Conservation (phyloP, 2,888 invertebrate genomes). For the Cryptophagus acutangulus region DNA sequence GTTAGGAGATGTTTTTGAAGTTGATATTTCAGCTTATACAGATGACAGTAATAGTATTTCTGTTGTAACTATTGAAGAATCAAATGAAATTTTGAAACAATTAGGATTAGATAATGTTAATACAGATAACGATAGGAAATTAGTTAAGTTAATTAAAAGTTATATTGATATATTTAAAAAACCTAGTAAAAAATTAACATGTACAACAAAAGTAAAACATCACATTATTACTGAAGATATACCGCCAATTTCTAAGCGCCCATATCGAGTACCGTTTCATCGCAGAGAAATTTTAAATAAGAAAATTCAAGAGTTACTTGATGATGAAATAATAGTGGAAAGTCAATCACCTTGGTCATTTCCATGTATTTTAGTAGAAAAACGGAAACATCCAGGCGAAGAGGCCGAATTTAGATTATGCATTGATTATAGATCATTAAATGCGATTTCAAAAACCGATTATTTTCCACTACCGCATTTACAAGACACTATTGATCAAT, state of each 20-base stretch:
- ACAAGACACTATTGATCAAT: conserved; percentile 27
- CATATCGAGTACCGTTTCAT: conserved; percentile 8
- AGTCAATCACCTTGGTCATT: conserved; percentile 34
- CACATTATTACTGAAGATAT: conserved; percentile 9
- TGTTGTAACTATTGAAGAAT: too few species aligned
- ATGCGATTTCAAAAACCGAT: conserved; percentile 21
- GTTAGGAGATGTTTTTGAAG: too few species aligned
- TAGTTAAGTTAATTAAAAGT: too few species aligned
- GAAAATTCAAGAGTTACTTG: conserved; percentile 22
- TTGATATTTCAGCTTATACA: too few species aligned
- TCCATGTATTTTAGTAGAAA: conserved; percentile 36
- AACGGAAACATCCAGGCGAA: conserved; percentile 27
- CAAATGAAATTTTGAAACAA: too few species aligned
- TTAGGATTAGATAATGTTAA: too few species aligned
- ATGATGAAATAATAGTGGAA: conserved; percentile 22
- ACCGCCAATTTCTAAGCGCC: conserved; percentile 7
- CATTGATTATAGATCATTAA: conserved; percentile 20
- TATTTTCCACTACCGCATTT: conserved; percentile 25
- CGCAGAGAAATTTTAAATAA: conserved; percentile 10
- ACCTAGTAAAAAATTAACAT: too few species aligned
- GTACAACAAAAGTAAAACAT: conserved; percentile 9
- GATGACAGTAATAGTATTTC: too few species aligned
- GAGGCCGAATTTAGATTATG: conserved; percentile 11
- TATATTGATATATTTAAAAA: too few species aligned
- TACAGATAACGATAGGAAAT: too few species aligned